A percentile compares a stretch with the other conserved stretches of the same genome.
Conservation (phyloP, 1,140 invertebrate species). For the Nixonia krombeini region DNA sequence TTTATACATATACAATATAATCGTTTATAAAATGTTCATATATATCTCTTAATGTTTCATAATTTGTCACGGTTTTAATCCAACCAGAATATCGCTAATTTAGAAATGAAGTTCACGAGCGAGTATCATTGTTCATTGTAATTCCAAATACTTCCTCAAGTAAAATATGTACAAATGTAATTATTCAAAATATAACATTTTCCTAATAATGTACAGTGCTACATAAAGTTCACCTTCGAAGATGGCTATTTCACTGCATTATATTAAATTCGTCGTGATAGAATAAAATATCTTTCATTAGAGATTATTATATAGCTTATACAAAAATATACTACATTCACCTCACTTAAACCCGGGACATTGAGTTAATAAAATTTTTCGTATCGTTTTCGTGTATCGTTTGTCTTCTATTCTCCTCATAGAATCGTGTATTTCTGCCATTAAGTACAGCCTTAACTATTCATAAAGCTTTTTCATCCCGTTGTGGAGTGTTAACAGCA, state of each 20-base stretch:
- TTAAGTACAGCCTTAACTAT: conserved; percentile 1
- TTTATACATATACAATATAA: too few relatives aligned
- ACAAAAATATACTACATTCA: conserved; percentile 48
- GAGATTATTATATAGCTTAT: conserved; percentile 26
- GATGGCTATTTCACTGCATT: conserved; percentile 12
- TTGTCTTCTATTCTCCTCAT: not conserved
- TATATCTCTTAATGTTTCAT: too few relatives aligned
- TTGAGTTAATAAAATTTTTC: not conserved
- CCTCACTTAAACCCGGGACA: conserved; percentile 3
- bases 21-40: too few relatives aligned
- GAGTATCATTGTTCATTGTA: conserved; percentile 8
- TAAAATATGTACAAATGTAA: conserved; percentile 44
- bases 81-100: too few relatives aligned
- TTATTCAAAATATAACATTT: conserved; percentile 54
- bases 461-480: too few relatives aligned
- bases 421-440: not conserved
- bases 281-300: not conserved
- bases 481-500: too few relatives aligned
- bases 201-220: conserved; percentile 26
- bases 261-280: not conserved
- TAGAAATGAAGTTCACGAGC: too few relatives aligned
- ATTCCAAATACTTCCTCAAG: conserved; percentile 1
- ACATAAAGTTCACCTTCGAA: conserved; percentile 4
- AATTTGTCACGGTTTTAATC: too few relatives aligned
- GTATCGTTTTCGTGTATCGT: not conserved